Percentiles rank a stretch among this genome's conserved stretches.
phyloP scores from a whole-genome alignment of 2,797 vertebrate genomes.

The Sciurus carolinensis region DNA sequence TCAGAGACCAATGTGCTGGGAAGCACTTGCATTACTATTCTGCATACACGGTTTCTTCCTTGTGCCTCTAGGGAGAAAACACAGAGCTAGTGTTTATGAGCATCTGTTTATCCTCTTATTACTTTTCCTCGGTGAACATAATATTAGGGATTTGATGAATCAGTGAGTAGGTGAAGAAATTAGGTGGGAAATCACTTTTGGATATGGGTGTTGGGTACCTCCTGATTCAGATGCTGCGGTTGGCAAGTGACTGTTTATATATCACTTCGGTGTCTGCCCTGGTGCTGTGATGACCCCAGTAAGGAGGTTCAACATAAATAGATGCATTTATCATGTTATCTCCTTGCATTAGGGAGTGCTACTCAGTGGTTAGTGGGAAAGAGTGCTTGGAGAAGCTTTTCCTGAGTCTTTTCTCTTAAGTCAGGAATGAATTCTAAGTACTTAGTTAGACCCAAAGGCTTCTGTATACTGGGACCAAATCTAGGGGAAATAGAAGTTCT shows the following conservation, averaged over 20 bases:
- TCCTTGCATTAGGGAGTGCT: neutral
- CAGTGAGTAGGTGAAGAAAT: conserved; percentile 14
- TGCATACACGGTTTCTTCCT: neutral
- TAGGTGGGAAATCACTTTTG: conserved; percentile 49
- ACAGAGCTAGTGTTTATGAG: neutral
- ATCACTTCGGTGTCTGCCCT: neutral
- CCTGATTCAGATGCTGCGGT: neutral
- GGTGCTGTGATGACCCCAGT: conserved; percentile 47
- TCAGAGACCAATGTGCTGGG: neutral
- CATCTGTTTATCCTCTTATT: conserved; percentile 45
- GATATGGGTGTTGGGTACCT: neutral
- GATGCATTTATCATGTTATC: neutral
- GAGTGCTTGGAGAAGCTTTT: conserved; percentile 16
- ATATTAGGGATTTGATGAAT: conserved; percentile 56
- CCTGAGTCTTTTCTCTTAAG: neutral
- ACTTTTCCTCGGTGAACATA: conserved; percentile 41
- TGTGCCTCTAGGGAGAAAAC: neutral
- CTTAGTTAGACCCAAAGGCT: neutral
- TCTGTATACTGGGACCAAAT: neutral
- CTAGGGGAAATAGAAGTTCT: neutral
- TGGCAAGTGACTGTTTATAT: conserved; percentile 48
- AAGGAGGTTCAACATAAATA: neutral
- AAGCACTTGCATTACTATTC: neutral
- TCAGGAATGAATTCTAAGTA: conserved; percentile 4
- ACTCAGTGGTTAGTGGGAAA: neutral